phyloP scores from a whole-genome alignment of 1,140 invertebrate genomes.

The Diabrotica undecimpunctata region DNA sequence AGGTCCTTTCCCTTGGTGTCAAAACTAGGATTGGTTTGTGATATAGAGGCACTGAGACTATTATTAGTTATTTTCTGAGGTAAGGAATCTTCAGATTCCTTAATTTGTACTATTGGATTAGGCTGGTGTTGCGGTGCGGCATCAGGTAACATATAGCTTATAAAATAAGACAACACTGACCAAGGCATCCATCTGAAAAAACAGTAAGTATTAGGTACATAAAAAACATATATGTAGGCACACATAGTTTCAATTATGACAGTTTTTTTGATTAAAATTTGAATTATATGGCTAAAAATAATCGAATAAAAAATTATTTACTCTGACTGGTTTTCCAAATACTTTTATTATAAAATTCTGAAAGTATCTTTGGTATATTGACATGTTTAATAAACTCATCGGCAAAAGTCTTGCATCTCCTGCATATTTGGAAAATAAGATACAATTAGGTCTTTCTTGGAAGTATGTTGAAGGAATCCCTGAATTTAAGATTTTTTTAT shows the following conservation, averaged over 20 bases:
- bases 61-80: conserved; percentile 7
- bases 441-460: no score
- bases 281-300: not conserved
- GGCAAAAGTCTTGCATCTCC: no score
- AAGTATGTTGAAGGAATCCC: no score
- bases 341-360: not conserved
- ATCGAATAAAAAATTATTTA: not conserved
- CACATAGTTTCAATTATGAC: not conserved
- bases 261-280: no score
- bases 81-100: conserved; percentile 11
- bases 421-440: no score
- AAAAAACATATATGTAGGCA: not conserved
- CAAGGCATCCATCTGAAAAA: conserved; percentile 65
- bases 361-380: not conserved
- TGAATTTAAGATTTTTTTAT: no score
- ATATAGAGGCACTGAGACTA: conserved; percentile 19
- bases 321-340: no score
- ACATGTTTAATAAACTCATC: not conserved
- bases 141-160: conserved; percentile 62
- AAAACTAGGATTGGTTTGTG: conserved; percentile 18
- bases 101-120: conserved; percentile 13
- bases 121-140: conserved; percentile 50
- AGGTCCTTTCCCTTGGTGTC: conserved; percentile 21
- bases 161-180: conserved; percentile 59
- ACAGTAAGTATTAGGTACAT: not conserved